phyloP scores from a whole-genome alignment of 2,113 vertebrate species.

The Grammomys dolichurus region DNA sequence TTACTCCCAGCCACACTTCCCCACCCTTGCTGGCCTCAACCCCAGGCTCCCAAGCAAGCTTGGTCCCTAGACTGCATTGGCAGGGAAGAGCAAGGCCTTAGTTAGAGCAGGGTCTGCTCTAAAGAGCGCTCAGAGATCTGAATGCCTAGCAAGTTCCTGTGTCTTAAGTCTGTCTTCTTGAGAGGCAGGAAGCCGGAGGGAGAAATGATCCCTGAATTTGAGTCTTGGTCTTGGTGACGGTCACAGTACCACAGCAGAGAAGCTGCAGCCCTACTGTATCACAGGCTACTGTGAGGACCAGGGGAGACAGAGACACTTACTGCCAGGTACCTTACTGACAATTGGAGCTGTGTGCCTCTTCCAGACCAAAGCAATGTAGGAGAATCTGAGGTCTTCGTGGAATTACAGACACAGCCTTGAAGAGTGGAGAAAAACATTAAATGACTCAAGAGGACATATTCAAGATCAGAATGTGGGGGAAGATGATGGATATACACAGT shows the following conservation, averaged over 20 bases:
- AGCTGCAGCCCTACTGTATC: neutral
- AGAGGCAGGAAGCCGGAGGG: neutral
- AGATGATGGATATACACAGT: too few relatives aligned
- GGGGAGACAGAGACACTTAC: accelerated
- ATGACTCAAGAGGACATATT: neutral
- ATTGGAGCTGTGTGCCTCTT: neutral
- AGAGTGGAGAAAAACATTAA: neutral
- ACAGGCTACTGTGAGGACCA: accelerated
- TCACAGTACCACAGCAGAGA: neutral
- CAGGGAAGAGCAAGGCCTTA: too few relatives aligned
- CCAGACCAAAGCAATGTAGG: neutral
- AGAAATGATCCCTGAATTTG: accelerated
- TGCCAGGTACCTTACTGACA: neutral
- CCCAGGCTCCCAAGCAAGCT: neutral
- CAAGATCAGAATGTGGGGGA: neutral
- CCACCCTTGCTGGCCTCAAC: too few relatives aligned
- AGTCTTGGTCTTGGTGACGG: neutral
- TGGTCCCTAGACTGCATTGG: neutral
- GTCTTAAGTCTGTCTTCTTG: neutral
- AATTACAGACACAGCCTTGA: neutral
- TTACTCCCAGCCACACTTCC: neutral
- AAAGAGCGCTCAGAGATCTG: neutral
- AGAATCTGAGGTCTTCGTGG: accelerated
- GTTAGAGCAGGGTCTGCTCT: neutral
- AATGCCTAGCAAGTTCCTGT: neutral